Conservation (phyloP, 53 echinoderm and acorn worm genomes). For the Actinopyga echinites region DNA sequence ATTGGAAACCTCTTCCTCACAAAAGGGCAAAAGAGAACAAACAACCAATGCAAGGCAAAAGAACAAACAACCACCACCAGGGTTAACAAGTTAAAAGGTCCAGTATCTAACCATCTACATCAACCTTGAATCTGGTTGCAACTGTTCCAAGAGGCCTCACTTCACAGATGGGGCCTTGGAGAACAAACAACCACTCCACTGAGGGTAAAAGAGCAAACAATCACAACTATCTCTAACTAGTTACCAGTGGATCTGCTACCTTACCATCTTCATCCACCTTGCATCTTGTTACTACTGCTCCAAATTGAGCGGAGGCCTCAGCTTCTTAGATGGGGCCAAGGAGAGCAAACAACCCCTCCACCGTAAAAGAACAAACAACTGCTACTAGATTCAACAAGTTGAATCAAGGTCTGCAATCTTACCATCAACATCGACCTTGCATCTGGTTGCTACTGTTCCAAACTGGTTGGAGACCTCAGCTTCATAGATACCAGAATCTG, state of each 20-base stretch:
- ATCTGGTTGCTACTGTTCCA: conserved; percentile 77
- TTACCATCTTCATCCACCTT: conserved; percentile 84
- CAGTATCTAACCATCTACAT: conserved; percentile 94
- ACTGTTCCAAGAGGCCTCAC: conserved; percentile 76
- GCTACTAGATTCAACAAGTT: no score
- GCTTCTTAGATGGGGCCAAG: conserved; percentile 70
- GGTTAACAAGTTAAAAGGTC: no score
- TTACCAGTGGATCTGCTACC: no score
- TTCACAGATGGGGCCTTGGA: no score
- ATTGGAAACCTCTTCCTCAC: conserved; percentile 76
- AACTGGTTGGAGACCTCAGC: conserved; percentile 80
- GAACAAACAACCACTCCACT: no score
- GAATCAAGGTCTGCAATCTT: not conserved
- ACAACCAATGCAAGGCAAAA: no score
- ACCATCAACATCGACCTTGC: conserved; percentile 87
- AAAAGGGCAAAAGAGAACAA: no score
- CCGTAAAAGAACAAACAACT: no score
- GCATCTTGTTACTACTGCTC: conserved; percentile 74
- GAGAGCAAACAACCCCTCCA: no score
- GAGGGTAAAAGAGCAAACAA: no score
- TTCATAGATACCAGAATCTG: conserved; percentile 72
- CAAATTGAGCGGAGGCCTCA: conserved; percentile 72
- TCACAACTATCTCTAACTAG: no score
- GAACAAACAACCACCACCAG: no score
- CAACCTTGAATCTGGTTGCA: conserved; percentile 72